Evolutionary conservation across 2,888 invertebrate species (phyloP).

Genomic region (Plusia festucae): DNA sequence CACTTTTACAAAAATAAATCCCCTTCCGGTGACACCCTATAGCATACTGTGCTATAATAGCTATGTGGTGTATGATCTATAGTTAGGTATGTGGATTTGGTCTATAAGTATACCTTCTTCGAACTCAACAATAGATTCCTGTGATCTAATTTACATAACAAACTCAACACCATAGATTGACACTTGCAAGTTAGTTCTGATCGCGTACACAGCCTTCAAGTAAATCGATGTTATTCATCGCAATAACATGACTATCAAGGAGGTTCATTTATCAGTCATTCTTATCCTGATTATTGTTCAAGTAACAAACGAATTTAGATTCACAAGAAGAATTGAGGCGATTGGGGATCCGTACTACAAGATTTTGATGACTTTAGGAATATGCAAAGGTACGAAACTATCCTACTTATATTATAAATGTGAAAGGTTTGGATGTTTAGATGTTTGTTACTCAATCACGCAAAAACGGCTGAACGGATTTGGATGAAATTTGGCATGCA

Average conservation of each 20-base stretch:
- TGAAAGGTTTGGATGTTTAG: no score
- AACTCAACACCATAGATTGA: neutral
- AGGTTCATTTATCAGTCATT: conserved; percentile 8
- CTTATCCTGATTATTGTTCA: conserved; percentile 22
- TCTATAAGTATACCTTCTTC: conserved; percentile 10
- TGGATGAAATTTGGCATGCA: no score
- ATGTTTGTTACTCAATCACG: no score
- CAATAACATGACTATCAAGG: conserved; percentile 21
- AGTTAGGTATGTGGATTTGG: neutral
- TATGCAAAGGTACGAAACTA: conserved; percentile 73
- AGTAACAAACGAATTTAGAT: conserved; percentile 41
- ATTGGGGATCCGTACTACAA: conserved; percentile 75
- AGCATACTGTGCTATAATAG: no score
- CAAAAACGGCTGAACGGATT: no score
- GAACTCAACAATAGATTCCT: conserved; percentile 34
- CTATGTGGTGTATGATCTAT: no score
- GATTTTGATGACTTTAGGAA: conserved; percentile 73
- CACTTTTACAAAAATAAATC: no score
- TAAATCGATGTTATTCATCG: neutral
- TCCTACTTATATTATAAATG: no score
- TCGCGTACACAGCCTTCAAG: neutral
- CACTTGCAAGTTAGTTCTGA: neutral
- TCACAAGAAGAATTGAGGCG: conserved; percentile 67
- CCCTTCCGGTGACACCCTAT: no score
- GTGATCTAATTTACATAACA: conserved; percentile 42